Percentiles rank a stretch among this genome's conserved stretches.
Conservation (phyloP, 2,113 vertebrate species). For the Tupaia chinensis region DNA sequence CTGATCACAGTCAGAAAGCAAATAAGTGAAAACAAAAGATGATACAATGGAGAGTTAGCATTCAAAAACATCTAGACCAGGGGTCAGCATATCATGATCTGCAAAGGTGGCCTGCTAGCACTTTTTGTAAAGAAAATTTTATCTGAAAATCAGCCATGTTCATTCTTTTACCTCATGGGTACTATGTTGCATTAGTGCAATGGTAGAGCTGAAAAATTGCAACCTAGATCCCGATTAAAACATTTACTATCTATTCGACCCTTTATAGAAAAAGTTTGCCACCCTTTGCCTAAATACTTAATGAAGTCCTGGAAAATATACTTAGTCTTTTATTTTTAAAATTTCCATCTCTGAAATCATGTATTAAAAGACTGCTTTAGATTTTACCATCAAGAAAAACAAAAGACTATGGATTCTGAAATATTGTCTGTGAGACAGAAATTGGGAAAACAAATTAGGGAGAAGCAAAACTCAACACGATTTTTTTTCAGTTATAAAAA, state of each 20-base stretch:
- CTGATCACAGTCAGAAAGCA: not conserved
- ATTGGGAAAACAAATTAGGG: not conserved
- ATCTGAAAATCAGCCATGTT: not conserved
- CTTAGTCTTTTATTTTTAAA: not conserved
- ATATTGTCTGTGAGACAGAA: not conserved
- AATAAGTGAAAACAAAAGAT: not conserved
- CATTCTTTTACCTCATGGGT: not conserved
- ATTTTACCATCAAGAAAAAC: slow-evolving; percentile 17
- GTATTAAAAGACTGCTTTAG: slow-evolving; percentile 20
- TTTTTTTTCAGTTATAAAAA: slow-evolving; percentile 75
- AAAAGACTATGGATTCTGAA: slow-evolving; percentile 9
- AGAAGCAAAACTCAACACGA: slow-evolving; percentile 62
- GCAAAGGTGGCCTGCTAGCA: not conserved
- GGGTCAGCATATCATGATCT: not conserved
- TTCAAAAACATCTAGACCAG: not conserved
- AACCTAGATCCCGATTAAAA: not conserved
- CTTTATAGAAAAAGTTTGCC: not conserved
- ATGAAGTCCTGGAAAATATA: not conserved
- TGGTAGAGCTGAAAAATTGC: not conserved
- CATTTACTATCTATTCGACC: not conserved
- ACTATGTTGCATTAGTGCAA: not conserved
- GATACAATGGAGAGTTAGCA: not conserved
- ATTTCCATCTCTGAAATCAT: slow-evolving; percentile 54
- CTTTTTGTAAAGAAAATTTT: not conserved
- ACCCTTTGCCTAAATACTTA: slow-evolving; percentile 14